Evolutionary conservation across 2,113 vertebrate genomes (phyloP).

Genomic region (Cavia porcellus): DNA sequence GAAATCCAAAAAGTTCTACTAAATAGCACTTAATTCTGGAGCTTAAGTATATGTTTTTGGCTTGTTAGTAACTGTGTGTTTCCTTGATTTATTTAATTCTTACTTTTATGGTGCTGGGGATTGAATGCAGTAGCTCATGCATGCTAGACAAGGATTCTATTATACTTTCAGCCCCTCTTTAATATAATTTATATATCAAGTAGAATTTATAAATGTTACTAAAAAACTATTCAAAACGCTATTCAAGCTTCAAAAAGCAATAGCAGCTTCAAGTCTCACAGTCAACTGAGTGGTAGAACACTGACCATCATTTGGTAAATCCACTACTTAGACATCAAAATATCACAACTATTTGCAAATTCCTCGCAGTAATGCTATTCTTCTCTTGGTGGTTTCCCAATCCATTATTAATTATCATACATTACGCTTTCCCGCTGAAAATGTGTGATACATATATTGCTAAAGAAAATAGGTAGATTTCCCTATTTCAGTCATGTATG

Average conservation of each 20-base stretch:
- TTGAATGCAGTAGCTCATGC: not conserved
- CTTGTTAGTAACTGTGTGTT: not conserved
- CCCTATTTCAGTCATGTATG: not conserved
- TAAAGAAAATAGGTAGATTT: not conserved
- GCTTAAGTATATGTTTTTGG: not conserved
- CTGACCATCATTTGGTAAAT: not conserved
- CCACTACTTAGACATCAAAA: not conserved
- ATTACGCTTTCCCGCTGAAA: not conserved
- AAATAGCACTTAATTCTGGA: slow-evolving; percentile 27
- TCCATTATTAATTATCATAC: not conserved
- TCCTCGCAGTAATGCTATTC: not conserved
- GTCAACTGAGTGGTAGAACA: not conserved
- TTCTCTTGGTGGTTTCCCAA: not conserved
- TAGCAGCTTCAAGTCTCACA: slow-evolving; percentile 3
- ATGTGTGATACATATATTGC: not conserved
- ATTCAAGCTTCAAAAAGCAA: not conserved
- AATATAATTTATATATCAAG: not conserved
- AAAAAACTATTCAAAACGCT: slow-evolving; percentile 8
- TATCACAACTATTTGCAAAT: not conserved
- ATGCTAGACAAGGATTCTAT: not conserved
- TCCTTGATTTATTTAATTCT: not conserved
- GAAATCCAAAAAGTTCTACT: not conserved
- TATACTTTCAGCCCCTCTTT: not conserved
- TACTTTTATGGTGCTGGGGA: not conserved
- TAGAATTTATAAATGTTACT: not conserved